A percentile compares a stretch with the other conserved stretches of the same genome.
Conservation (phyloP, 2,797 vertebrate genomes). For the Esox lucius region DNA sequence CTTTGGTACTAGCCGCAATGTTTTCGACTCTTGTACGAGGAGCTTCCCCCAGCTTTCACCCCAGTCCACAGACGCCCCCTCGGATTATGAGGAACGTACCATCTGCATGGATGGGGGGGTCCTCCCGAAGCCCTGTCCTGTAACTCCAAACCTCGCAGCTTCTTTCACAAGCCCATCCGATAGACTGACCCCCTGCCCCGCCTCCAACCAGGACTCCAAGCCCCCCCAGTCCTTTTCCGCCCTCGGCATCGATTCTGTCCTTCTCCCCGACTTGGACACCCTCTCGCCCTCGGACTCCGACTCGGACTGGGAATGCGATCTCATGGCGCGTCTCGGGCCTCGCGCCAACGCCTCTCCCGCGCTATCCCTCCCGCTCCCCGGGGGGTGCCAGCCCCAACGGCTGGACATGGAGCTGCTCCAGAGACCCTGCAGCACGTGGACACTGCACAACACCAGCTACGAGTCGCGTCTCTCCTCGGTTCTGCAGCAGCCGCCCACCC, state of each 20-base stretch:
- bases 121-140: constrained; percentile 12
- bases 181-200: background rate
- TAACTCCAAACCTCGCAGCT: constrained; percentile 34
- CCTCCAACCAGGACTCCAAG: constrained; percentile 43
- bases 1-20: constrained; percentile 11
- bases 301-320: constrained; percentile 70
- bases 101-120: background rate
- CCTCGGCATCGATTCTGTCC: constrained; percentile 60
- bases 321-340: constrained; percentile 53
- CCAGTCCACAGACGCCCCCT: constrained; percentile 4
- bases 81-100: background rate
- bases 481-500: constrained; percentile 44
- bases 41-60: constrained; percentile 5
- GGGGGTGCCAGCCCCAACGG: constrained; percentile 16
- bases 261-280: constrained; percentile 41
- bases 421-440: constrained; percentile 50
- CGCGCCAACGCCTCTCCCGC: background rate
- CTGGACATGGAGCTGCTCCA: constrained; percentile 68
- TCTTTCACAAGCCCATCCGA: background rate
- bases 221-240: constrained; percentile 53
- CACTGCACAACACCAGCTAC: constrained; percentile 63
- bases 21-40: constrained; percentile 24
- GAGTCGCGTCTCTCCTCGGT: constrained; percentile 66
- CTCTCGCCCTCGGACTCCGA: constrained; percentile 57
- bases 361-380: background rate